phyloP scores from a whole-genome alignment of 2,113 vertebrate species.

The Tylochromis polylepis region DNA sequence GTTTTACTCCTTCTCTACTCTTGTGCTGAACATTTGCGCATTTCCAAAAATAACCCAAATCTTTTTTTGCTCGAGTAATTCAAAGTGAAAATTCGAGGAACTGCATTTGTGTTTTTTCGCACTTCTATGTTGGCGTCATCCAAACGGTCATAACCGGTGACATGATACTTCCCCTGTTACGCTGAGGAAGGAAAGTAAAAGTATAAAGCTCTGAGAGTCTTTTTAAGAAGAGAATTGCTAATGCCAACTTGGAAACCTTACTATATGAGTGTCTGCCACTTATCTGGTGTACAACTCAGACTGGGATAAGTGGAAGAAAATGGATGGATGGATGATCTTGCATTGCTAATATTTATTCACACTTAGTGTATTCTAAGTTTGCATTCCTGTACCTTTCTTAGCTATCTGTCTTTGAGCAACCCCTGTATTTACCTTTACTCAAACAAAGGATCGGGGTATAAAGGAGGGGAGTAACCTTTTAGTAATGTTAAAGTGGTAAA shows the following conservation, averaged over 20 bases:
- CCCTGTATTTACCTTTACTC: neutral
- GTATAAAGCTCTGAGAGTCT: neutral
- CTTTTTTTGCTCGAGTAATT: neutral
- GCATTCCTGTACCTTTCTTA: rapidly evolving
- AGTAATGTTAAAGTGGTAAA: neutral
- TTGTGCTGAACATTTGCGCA: neutral
- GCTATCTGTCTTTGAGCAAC: neutral
- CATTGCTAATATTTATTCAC: neutral
- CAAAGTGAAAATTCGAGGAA: neutral
- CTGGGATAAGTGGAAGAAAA: neutral
- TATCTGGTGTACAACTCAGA: neutral
- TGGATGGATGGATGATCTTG: neutral
- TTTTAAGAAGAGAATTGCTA: neutral
- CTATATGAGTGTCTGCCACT: rapidly evolving
- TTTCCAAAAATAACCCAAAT: neutral
- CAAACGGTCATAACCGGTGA: neutral
- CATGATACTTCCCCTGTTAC: neutral
- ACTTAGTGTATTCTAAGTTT: neutral
- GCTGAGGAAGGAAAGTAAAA: neutral
- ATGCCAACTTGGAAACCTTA: no score
- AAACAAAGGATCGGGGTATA: neutral
- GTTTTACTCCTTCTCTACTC: neutral
- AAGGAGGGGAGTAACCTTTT: no score
- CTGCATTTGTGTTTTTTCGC: neutral
- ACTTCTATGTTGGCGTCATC: neutral